phyloP scores from a whole-genome alignment of 2,888 invertebrate species.

The Empis stercorea region DNA sequence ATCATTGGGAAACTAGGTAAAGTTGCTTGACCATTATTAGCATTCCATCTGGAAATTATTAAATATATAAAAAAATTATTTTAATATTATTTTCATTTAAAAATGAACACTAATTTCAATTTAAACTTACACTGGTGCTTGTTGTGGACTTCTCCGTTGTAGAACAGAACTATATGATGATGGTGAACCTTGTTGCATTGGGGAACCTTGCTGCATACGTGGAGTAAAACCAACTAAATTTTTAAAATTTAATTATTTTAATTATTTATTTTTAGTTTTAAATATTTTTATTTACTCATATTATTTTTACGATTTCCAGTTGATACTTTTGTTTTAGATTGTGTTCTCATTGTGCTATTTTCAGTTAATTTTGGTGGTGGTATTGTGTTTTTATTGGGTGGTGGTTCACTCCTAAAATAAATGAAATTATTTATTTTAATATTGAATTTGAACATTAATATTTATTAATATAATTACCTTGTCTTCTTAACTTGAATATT shows the following conservation, averaged over 20 bases:
- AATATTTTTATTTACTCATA: conserved; percentile 25
- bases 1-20: conserved; percentile 66
- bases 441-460: too few relatives aligned
- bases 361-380: conserved; percentile 22
- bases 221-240: conserved; percentile 39
- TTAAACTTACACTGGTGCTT: conserved; percentile 36
- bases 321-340: conserved; percentile 47
- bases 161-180: conserved; percentile 23
- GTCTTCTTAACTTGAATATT: conserved; percentile 91
- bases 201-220: conserved; percentile 37
- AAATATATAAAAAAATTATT: too few relatives aligned
- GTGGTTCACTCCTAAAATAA: conserved; percentile 26
- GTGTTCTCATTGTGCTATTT: conserved; percentile 47
- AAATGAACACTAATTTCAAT: too few relatives aligned
- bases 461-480: conserved; percentile 42
- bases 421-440: conserved; percentile 1
- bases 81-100: too few relatives aligned
- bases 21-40: conserved; percentile 51
- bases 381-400: conserved; percentile 13
- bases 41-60: conserved; percentile 46
- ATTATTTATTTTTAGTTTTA: background rate
- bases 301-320: conserved; percentile 40
- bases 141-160: conserved; percentile 33
- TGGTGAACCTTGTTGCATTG: conserved; percentile 47
- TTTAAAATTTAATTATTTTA: conserved; percentile 4